Evolutionary conservation across 2,888 invertebrate species (phyloP).

Genomic region (Diaphora mendica): DNA sequence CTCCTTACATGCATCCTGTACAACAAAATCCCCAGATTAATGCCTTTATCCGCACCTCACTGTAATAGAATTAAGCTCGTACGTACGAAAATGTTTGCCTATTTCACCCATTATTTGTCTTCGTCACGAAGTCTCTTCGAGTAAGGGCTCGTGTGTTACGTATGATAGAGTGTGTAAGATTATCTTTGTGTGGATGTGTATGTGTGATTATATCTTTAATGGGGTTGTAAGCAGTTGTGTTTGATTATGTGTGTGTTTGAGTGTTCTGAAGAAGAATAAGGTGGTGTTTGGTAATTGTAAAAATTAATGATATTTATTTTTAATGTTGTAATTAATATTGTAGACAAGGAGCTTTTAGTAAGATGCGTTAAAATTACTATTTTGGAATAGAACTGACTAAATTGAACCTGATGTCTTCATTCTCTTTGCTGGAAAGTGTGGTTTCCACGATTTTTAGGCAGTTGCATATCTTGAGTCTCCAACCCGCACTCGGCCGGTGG

Average conservation of each 20-base stretch:
- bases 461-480: too few species aligned
- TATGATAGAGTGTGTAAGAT: constrained; percentile 13
- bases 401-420: neutral
- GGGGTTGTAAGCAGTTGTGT: neutral
- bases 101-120: constrained; percentile 19
- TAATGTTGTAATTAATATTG: too few species aligned
- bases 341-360: too few species aligned
- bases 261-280: neutral
- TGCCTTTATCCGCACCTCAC: constrained; percentile 7
- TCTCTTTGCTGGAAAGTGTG: neutral
- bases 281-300: neutral
- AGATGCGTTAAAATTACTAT: too few species aligned
- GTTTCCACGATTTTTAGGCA: too few species aligned
- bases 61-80: constrained; percentile 19
- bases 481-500: too few species aligned
- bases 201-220: constrained; percentile 4
- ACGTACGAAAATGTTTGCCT: constrained; percentile 16
- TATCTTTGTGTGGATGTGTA: constrained; percentile 2
- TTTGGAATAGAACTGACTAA: neutral
- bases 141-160: neutral
- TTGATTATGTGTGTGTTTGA: neutral
- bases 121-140: constrained; percentile 16
- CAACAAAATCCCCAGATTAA: constrained; percentile 4
- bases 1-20: constrained; percentile 6
- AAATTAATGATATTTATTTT: too few species aligned